These are phyloP conservation scores for Apantesis nais DNA, from an alignment of 2,888 invertebrate genomes.

Conservation along the genomic window DNA sequence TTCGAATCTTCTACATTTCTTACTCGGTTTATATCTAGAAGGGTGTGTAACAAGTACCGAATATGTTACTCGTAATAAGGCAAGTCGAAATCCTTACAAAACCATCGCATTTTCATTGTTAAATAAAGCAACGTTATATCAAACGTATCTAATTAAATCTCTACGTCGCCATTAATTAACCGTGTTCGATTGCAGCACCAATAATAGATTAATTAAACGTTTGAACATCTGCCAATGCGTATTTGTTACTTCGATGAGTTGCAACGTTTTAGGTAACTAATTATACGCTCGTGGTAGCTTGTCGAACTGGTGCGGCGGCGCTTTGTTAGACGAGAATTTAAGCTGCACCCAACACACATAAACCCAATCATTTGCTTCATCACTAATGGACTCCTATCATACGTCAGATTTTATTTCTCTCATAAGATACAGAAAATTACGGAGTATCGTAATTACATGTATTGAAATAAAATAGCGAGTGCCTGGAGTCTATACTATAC, in stretches of 20 bases:
- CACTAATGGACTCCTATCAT: not conserved
- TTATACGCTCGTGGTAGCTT: constrained; percentile 9
- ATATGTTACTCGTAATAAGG: not conserved
- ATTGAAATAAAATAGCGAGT: too few species aligned
- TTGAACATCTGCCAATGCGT: constrained; percentile 58
- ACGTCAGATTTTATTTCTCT: too few species aligned
- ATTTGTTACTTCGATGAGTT: constrained; percentile 31
- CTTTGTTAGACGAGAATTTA: not conserved
- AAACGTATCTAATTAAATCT: constrained; percentile 30
- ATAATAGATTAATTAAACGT: constrained; percentile 62
- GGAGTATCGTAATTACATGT: too few species aligned
- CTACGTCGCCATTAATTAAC: constrained; percentile 22
- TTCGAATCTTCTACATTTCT: too few species aligned
- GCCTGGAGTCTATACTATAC: too few species aligned
- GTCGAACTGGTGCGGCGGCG: not conserved
- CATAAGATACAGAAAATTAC: too few species aligned
- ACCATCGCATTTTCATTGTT: not conserved
- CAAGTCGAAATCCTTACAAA: not conserved
- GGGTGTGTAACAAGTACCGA: too few species aligned
- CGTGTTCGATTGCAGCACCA: constrained; percentile 40
- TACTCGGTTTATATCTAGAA: too few species aligned
- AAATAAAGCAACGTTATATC: constrained; percentile 1
- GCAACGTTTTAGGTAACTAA: constrained; percentile 14
- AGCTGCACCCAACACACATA: not conserved
- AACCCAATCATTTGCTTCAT: not conserved